Percentiles rank a stretch among this genome's conserved stretches.
Evolutionary conservation across 92 coral and sea anemone genomes (phyloP).

Genomic region (Micromussa lordhowensis): DNA sequence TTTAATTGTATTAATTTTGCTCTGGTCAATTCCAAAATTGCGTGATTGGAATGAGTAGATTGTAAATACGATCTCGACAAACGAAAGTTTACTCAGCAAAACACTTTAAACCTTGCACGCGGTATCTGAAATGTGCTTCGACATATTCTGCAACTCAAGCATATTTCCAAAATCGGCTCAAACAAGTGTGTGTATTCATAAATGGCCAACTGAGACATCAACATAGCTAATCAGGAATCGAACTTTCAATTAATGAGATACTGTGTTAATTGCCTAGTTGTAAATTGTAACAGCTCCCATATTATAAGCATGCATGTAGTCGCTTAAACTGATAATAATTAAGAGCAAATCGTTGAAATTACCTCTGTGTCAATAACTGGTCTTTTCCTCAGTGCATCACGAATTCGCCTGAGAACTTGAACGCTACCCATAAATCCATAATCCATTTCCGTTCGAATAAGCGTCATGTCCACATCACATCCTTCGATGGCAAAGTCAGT

Average conservation of each 20-base stretch:
- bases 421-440: background rate
- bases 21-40: background rate
- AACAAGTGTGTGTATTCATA: no score
- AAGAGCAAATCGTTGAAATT: background rate
- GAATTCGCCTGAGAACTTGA: constrained; percentile 34
- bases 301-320: background rate
- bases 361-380: constrained; percentile 19
- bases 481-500: constrained; percentile 57
- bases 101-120: background rate
- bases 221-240: no score
- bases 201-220: no score
- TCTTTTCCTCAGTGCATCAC: background rate
- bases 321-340: background rate
- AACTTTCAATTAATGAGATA: no score
- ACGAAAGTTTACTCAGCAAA: background rate
- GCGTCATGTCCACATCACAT: constrained; percentile 72
- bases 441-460: constrained; percentile 18
- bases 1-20: no score
- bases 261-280: no score
- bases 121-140: background rate
- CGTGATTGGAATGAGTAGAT: background rate
- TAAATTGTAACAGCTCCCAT: no score
- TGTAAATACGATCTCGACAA: background rate
- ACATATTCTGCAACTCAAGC: no score
- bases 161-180: no score